Evolutionary conservation across 2,113 vertebrate species (phyloP).

Genomic region (Cyanoliseus patagonus): DNA sequence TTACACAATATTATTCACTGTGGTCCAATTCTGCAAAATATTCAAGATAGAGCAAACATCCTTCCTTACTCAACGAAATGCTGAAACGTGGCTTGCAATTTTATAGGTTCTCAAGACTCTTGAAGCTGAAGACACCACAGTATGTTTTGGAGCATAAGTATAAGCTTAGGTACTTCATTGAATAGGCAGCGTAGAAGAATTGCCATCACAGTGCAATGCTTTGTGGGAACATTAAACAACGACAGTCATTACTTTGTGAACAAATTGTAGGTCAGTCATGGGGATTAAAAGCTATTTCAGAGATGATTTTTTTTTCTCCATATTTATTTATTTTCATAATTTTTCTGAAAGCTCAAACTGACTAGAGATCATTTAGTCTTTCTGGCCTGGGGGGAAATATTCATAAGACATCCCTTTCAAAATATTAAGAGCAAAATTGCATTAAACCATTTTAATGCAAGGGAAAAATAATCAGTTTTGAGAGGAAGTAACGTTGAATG

Average conservation of each 20-base stretch:
- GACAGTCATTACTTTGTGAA: not conserved
- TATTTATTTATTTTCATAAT: slow-evolving; percentile 22
- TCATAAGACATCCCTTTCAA: not conserved
- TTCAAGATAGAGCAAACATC: not conserved
- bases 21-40: not conserved
- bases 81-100: not conserved
- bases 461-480: not conserved
- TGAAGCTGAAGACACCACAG: not conserved
- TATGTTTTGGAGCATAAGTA: not conserved
- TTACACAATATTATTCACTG: not conserved
- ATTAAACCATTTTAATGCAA: not conserved
- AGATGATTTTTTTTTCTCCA: not conserved
- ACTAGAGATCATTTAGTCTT: not conserved
- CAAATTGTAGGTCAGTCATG: not conserved
- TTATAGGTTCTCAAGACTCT: not conserved
- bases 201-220: not conserved
- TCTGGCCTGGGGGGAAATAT: not conserved
- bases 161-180: not conserved
- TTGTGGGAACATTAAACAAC: not conserved
- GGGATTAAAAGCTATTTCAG: not conserved
- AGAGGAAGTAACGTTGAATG: not conserved
- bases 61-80: not conserved
- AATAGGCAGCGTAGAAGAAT: not conserved
- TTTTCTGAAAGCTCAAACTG: not conserved
- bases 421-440: not conserved